A percentile compares a stretch with the other conserved stretches of the same genome.
Conservation (phyloP, 2,113 vertebrate species). For the Tetrao urogallus region DNA sequence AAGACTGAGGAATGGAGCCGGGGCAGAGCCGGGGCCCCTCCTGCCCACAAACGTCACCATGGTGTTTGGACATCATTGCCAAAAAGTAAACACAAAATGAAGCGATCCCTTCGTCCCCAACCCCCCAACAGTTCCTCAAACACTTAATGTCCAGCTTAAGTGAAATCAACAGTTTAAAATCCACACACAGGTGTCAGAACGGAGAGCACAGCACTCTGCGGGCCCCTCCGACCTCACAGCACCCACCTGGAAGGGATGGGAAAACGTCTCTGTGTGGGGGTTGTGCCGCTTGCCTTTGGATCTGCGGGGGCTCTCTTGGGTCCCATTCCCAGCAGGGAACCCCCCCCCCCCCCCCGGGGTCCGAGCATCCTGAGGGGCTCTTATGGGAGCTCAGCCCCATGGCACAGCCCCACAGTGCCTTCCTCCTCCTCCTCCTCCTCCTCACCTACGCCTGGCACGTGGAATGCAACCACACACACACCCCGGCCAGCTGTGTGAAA, state of each 20-base stretch:
- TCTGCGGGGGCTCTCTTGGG: background rate
- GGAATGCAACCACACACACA: conserved; percentile 58
- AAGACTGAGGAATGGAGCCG: background rate
- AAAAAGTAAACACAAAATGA: conserved; percentile 29
- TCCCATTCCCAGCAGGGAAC: conserved; percentile 14
- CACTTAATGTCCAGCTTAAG: conserved; percentile 74
- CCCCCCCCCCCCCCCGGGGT: background rate
- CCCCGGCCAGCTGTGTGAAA: conserved; percentile 58
- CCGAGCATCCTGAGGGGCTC: background rate
- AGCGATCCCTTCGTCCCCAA: background rate
- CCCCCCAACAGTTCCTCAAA: conserved; percentile 30
- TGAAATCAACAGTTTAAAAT: conserved; percentile 48
- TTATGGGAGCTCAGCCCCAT: background rate
- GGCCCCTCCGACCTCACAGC: background rate
- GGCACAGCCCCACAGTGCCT: background rate
- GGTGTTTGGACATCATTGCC: background rate
- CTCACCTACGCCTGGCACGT: background rate
- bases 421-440: background rate
- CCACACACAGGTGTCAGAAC: background rate
- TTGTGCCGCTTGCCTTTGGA: background rate
- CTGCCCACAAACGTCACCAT: background rate
- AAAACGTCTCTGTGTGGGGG: background rate
- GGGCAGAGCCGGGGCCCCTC: conserved; percentile 1
- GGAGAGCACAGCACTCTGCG: background rate
- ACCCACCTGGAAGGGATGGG: background rate